Base-by-base conservation (phyloP, 2,113 vertebrate genomes). In the Desmodus rotundus region DNA sequence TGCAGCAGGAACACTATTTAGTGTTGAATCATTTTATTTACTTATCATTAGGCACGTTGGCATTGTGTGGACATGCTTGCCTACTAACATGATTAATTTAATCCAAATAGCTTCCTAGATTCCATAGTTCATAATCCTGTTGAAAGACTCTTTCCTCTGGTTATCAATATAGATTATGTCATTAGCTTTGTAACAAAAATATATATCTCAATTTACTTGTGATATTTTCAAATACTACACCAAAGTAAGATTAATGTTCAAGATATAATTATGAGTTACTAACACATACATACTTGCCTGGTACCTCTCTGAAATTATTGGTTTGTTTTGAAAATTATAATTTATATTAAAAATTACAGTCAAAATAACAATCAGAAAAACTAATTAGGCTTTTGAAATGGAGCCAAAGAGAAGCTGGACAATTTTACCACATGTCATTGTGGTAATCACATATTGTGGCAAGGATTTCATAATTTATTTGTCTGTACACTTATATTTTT, bases 221-320 rank as follows among this genome's bases (percentile, higher is more conserved):
- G 67, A 68, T 89, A 77, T 87, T 96, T 95, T 90, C 41, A 88
- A 97, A 81, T 76, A 19, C 52, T 88, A 74, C 43, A 56, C n/a
- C 28, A 82, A 77, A 83, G 7, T 76, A 67, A 94, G n/a, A 90
- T 94, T 85, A 61, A 92, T 81, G 78, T 43, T 94, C 22, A 90
- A 92, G 33, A 89, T 56, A 50, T 68, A 70, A 92, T 96, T 94
- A 89, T 77, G 38, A 86, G 73, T 92, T 94, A 83, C 20, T 90
- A 73, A 22, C 22, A 76, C 14, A 80, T 28, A 22, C 1, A 50
- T 84, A 83, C 74, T 45, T 91, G 26, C 63, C 22, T 80, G 70
- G 38, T 38, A 70, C 9, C 65, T 92, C 31, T 84, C 52, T 17
- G 12, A 70, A 96, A 15, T 61, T 76, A 67, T 19, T 82, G 15